Evolutionary conservation across 2,113 vertebrate genomes (phyloP), one percentile per base, ranked within the genome.

Genomic region (Coracopsis vasa): DNA sequence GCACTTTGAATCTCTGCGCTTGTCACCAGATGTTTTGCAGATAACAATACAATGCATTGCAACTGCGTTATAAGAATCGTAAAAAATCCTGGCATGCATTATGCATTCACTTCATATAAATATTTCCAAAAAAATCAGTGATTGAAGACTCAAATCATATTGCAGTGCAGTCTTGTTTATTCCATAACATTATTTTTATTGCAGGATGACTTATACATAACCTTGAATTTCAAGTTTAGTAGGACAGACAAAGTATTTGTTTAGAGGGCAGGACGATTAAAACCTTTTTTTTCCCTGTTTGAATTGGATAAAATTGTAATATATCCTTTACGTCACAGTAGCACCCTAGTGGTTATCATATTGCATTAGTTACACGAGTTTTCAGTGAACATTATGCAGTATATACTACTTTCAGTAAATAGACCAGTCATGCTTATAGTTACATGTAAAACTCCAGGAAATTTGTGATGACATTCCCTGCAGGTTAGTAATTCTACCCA

Each of bases 401-500:
- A 97, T 97, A 97, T 97, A 97, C 94, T 97, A 81, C 95, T 96
- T 97, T 96, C 95, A 97, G 97, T 98, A 98, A 98, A 98, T 98
- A 98, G 94, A 97, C 92, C 96, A 97, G 98, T 98, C 98, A 97
- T 98, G 97, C 97, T 97, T 97, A 95, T 74, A 96, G 96, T 97
- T 97, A 93, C 97, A 98, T 81, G 97, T 94, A 81, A 97, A 94
- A 97, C 61, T 89, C 95, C 98, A 98, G 98, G 98, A 98, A 98
- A 98, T 98, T 98, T 97, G 96, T 97, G 97, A 97, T 98, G 98
- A 98, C 98, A 98, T 98, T 96, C 97, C 98, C 98, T 98, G 98
- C 98, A 98, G 98, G 98, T 98, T 97, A 92, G 98, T 98, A 98
- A 98, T 97, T 97, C 97, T 97, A 98, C 86, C 98, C 98, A 96